Base-by-base conservation (phyloP, 2,113 vertebrate genomes). In the Anolis sagrei region DNA sequence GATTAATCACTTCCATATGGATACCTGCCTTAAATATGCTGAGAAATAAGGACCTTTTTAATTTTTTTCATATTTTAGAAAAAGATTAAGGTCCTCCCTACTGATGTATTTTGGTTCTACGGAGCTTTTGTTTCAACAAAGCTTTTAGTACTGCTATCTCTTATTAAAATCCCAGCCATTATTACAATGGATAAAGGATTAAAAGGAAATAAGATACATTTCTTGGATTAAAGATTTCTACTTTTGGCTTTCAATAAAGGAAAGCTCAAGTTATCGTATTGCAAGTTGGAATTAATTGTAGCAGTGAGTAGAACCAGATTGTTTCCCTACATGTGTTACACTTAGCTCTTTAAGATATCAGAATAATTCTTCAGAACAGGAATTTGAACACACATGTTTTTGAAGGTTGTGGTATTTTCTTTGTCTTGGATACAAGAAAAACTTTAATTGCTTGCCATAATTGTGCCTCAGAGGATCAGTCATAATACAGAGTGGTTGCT, bases 321-420 rank as follows among this genome's bases (percentile, higher is more conserved):
- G 91, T 95, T 96, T 95, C 96, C 90, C 88, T 92, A 84, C 78
- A 86, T 92, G 90, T 95, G 93, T 95, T 92, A 91, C 86, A 27
- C 66, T 93, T 92, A 90, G 72, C 86, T 84, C 93, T 95, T 90
- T 48, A 86, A 91, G 91, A 82, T 69, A 3, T 92, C 94, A 92
- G 94, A 94, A 86, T 91, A 82, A 78, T 91, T 86, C 27, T 83
- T 93, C 89, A 91, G 90, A 90, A 93, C 88, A 80, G 69, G 86
- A 64, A 89, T 87, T 92, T 84, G 89, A 89, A 88, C n/a, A 81
- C 91, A 79, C 83, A 87, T 78, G 76, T 93, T 95, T 91, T 93
- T 92, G 93, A 94, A 94, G 79, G 48, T 25, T 44, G 0, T 73
- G 81, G 79, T 95, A 89, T 96, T 96, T 94, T 87, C 92, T 95